Conservation (phyloP, 2,888 invertebrate genomes). For the Phyllotreta cruciferae region DNA sequence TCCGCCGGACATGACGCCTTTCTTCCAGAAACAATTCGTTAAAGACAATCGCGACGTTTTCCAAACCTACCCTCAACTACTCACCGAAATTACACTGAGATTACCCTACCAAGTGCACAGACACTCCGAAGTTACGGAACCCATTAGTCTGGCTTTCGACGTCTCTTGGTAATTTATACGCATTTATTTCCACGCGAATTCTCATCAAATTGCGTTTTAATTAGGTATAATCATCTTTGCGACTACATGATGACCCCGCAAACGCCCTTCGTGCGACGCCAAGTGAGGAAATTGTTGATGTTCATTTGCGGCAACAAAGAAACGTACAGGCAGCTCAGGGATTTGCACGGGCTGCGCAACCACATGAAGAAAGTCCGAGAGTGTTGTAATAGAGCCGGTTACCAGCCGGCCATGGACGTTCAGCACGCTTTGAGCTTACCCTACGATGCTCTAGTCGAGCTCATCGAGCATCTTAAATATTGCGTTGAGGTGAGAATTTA, state of each 20-base stretch:
- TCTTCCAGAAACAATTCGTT: conserved; percentile 91
- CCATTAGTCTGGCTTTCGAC: conserved; percentile 62
- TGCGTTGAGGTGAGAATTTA: conserved; percentile 75
- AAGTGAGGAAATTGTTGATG: conserved; percentile 89
- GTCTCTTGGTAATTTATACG: conserved; percentile 65
- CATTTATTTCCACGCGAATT: too few relatives aligned
- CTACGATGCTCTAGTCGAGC: conserved; percentile 90
- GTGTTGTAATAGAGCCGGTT: conserved; percentile 66
- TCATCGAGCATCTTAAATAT: conserved; percentile 93
- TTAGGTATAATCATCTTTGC: conserved; percentile 75
- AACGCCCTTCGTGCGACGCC: conserved; percentile 86
- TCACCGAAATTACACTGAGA: conserved; percentile 93
- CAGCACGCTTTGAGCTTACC: conserved; percentile 68
- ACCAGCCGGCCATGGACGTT: conserved; percentile 58
- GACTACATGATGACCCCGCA: conserved; percentile 84
- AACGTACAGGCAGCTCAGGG: conserved; percentile 91
- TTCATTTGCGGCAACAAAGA: conserved; percentile 96
- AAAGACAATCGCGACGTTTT: conserved; percentile 93
- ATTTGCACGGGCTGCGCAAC: conserved; percentile 90
- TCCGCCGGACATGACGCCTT: conserved; percentile 93
- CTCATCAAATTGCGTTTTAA: too few relatives aligned
- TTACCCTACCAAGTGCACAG: conserved; percentile 93
- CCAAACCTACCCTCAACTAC: conserved; percentile 90
- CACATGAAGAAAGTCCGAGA: conserved; percentile 75
- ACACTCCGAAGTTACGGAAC: conserved; percentile 67